Percentiles rank a stretch among this genome's conserved stretches.
These are phyloP conservation scores for Laticauda laticaudata DNA, from an alignment of 2,113 vertebrate species.

Conservation along the genomic window DNA sequence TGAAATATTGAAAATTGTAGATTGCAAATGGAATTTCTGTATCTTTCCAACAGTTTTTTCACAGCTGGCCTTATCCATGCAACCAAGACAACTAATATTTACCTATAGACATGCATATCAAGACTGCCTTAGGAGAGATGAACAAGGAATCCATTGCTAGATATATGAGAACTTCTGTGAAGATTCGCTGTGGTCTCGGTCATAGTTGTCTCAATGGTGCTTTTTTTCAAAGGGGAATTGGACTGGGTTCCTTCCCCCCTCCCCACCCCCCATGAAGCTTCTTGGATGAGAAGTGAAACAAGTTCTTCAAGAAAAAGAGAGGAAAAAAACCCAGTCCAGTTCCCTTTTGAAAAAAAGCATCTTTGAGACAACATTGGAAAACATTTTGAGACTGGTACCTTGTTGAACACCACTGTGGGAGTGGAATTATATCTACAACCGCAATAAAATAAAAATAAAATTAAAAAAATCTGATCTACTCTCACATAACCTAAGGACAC, in stretches of 20 bases:
- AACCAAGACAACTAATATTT: background rate
- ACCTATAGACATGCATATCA: background rate
- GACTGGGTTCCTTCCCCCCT: too few species aligned
- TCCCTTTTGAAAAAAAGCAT: background rate
- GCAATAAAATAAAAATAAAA: too few species aligned
- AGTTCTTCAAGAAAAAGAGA: background rate
- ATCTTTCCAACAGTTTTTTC: background rate
- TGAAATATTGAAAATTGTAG: background rate
- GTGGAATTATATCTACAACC: background rate
- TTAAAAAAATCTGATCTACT: background rate
- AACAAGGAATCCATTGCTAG: background rate
- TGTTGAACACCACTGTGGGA: background rate
- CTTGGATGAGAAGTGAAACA: background rate
- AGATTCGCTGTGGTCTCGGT: background rate
- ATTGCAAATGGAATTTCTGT: too few species aligned
- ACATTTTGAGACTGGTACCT: background rate
- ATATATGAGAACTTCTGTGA: background rate
- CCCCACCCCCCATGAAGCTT: background rate
- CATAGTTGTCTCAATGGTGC: background rate
- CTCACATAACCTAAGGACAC: background rate
- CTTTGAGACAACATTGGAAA: background rate
- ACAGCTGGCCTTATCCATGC: background rate
- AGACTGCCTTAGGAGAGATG: background rate
- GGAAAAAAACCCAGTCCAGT: background rate
- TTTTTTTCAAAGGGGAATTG: background rate